phyloP scores from a whole-genome alignment of 2,888 invertebrate genomes.

The Melanargia galathea region DNA sequence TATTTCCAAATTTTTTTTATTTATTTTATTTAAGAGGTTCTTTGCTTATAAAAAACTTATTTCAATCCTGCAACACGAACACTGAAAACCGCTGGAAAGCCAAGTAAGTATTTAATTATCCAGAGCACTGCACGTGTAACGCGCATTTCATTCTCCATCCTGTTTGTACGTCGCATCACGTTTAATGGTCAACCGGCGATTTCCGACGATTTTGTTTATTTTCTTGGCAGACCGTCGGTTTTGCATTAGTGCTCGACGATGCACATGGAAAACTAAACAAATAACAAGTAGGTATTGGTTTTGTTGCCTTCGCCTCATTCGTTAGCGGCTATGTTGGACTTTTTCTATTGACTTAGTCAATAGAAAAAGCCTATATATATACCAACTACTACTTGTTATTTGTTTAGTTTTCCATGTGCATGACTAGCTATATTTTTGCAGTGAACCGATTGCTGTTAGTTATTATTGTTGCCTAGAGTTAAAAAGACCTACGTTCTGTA shows the following conservation, averaged over 20 bases:
- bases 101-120: not conserved
- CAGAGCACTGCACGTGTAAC: not conserved
- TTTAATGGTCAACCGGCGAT: slow-evolving; percentile 23
- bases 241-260: slow-evolving; percentile 25
- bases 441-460: not conserved
- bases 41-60: too few species aligned
- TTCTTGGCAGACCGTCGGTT: slow-evolving; percentile 34
- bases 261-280: slow-evolving; percentile 30
- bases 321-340: not conserved
- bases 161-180: slow-evolving; percentile 18
- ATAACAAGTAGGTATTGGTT: slow-evolving; percentile 19
- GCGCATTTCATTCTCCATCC: slow-evolving; percentile 28
- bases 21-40: too few species aligned
- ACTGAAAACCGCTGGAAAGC: not conserved
- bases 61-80: too few species aligned
- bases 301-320: slow-evolving; percentile 1
- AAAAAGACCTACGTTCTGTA: not conserved
- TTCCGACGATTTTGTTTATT: slow-evolving; percentile 35
- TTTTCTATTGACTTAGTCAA: slow-evolving; percentile 4
- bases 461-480: not conserved
- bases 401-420: too few species aligned
- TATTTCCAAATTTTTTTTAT: too few species aligned
- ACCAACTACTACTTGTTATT: too few species aligned
- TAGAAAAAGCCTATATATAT: too few species aligned
- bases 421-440: not conserved